phyloP scores from a whole-genome alignment of 1,140 invertebrate genomes.

The Coptotermes formosanus region DNA sequence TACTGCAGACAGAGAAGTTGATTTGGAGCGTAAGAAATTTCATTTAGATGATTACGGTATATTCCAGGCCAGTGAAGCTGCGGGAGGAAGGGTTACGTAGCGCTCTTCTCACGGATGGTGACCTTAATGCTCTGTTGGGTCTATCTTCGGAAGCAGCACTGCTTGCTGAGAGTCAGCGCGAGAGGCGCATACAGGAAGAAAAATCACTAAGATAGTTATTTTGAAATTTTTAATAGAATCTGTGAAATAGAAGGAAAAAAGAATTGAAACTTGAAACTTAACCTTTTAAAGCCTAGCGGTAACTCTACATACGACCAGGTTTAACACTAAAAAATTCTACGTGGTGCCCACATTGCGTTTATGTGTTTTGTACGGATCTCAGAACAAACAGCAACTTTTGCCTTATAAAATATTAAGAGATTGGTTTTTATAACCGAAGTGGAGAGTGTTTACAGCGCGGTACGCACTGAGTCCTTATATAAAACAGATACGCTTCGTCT shows the following conservation, averaged over 20 bases:
- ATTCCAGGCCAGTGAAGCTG: neutral
- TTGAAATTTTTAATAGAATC: neutral
- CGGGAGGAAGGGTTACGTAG: neutral
- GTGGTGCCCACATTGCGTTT: no score
- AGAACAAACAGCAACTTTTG: no score
- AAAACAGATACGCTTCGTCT: no score
- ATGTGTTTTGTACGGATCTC: no score
- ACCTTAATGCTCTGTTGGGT: neutral
- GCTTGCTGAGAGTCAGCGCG: neutral
- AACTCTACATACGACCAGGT: no score
- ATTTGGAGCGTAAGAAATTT: neutral
- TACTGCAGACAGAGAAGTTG: neutral
- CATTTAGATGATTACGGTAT: neutral
- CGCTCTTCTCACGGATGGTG: neutral
- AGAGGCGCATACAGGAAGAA: neutral
- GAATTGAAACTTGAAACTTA: no score
- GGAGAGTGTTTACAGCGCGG: no score
- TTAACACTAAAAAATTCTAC: no score
- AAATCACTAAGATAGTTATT: neutral
- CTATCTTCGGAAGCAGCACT: neutral
- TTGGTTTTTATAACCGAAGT: no score
- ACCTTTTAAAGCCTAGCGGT: no score
- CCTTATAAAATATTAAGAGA: no score
- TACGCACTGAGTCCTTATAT: no score
- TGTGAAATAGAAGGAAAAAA: neutral